Conservation (phyloP, 2,888 invertebrate species). For the Pandemis corylana region DNA sequence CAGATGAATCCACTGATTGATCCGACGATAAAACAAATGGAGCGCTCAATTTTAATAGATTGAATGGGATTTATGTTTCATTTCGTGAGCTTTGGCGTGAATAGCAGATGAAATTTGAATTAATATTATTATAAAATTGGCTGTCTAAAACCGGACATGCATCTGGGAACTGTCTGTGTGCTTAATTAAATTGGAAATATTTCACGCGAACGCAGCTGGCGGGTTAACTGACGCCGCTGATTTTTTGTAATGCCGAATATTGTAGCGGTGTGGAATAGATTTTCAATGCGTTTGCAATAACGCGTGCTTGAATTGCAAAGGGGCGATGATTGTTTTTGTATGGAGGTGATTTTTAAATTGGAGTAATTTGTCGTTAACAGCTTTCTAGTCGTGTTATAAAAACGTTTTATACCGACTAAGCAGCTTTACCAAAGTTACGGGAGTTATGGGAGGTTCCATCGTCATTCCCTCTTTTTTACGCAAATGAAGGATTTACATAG, state of each 20-base stretch:
- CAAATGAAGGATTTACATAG: too few relatives aligned
- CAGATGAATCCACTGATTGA: constrained; percentile 73
- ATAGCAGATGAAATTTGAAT: constrained; percentile 54
- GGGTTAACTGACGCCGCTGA: constrained; percentile 7
- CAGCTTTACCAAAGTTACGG: not conserved
- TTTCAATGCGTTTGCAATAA: constrained; percentile 6
- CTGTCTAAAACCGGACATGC: constrained; percentile 39
- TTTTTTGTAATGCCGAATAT: constrained; percentile 22
- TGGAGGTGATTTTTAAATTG: not conserved
- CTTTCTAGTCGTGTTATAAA: not conserved
- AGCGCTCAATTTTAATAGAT: constrained; percentile 81
- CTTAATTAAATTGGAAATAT: constrained; percentile 43
- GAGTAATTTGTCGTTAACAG: not conserved
- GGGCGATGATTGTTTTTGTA: not conserved
- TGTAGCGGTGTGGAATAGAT: constrained; percentile 13
- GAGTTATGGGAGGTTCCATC: not conserved
- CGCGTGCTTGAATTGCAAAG: not conserved
- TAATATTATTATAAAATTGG: constrained; percentile 40
- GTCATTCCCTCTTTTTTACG: too few relatives aligned
- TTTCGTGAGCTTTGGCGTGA: constrained; percentile 68
- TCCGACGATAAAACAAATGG: constrained; percentile 80
- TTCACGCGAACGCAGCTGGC: constrained; percentile 34
- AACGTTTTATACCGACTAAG: not conserved
- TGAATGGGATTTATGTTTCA: constrained; percentile 81
- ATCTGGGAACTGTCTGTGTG: constrained; percentile 29